A percentile compares a stretch with the other conserved stretches of the same genome.
phyloP scores from a whole-genome alignment of 1,140 invertebrate species.

The Archivesica marissinica region DNA sequence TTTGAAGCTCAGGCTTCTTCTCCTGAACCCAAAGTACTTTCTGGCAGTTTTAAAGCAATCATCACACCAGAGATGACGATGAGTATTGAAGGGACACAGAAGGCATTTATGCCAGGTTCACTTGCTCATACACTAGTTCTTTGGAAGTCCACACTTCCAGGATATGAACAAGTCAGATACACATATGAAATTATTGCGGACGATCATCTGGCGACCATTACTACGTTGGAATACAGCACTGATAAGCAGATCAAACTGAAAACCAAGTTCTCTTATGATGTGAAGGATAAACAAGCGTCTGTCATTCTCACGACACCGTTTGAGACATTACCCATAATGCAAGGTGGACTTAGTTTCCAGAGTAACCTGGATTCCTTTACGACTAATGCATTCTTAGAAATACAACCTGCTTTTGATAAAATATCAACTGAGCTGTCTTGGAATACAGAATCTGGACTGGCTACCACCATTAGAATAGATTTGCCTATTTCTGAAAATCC shows the following conservation, averaged over 20 bases:
- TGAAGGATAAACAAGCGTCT: neutral
- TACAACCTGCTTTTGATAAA: neutral
- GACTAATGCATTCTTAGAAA: constrained; percentile 20
- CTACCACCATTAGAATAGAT: neutral
- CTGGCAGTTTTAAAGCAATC: neutral
- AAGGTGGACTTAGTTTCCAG: neutral
- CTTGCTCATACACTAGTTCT: neutral
- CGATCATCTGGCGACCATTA: constrained; percentile 13
- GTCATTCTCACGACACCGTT: constrained; percentile 34
- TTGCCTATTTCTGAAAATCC: constrained; percentile 23
- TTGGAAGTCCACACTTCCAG: constrained; percentile 44
- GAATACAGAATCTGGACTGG: constrained; percentile 2
- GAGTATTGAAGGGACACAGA: neutral
- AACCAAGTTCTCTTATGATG: neutral
- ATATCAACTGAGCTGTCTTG: neutral
- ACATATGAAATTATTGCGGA: constrained; percentile 6
- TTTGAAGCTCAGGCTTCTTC: neutral
- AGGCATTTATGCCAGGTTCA: neutral
- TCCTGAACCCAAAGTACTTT: neutral
- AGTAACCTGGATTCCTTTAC: neutral
- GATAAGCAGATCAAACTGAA: constrained; percentile 35
- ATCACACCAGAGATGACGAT: neutral
- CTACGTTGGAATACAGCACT: constrained; percentile 6
- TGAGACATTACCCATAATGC: neutral
- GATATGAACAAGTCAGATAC: constrained; percentile 35